phyloP scores from a whole-genome alignment of 2,797 vertebrate genomes.

The Hoplostethus mediterraneus region DNA sequence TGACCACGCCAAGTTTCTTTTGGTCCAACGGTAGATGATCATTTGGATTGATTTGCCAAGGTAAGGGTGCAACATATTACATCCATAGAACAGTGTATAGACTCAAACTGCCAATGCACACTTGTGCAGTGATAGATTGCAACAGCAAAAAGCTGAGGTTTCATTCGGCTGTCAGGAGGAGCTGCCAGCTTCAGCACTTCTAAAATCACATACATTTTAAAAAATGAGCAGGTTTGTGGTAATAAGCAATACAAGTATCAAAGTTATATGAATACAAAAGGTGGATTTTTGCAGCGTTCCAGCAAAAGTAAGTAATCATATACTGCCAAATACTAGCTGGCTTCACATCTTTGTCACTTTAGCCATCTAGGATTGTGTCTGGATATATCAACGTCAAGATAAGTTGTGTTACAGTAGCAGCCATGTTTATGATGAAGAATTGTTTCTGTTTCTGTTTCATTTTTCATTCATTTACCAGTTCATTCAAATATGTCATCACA shows the following conservation, averaged over 20 bases:
- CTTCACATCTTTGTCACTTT: conserved; percentile 4
- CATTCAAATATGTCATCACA: conserved; percentile 1
- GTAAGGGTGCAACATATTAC: conserved; percentile 18
- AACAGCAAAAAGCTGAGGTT: conserved; percentile 71
- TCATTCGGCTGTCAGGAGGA: conserved; percentile 57
- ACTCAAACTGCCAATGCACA: conserved; percentile 56
- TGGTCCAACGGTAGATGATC: conserved; percentile 26
- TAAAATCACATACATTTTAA: conserved; percentile 44
- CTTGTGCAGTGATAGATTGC: conserved; percentile 69
- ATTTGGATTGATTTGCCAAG: background rate
- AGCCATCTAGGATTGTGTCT: background rate
- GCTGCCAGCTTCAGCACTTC: conserved; percentile 71
- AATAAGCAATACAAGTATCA: conserved; percentile 47
- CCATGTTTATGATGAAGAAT: background rate
- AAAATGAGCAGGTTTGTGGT: conserved; percentile 56
- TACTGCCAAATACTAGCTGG: conserved; percentile 2
- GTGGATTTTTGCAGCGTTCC: conserved; percentile 35
- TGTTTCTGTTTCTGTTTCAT: background rate
- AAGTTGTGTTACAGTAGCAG: background rate
- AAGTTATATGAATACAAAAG: conserved; percentile 38
- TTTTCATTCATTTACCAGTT: background rate
- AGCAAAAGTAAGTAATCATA: conserved; percentile 28
- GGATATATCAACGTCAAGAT: conserved; percentile 6
- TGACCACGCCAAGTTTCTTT: conserved; percentile 31
- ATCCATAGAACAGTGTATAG: conserved; percentile 44